Conservation (phyloP, 2,888 invertebrate genomes). For the Stenurella melanura region DNA sequence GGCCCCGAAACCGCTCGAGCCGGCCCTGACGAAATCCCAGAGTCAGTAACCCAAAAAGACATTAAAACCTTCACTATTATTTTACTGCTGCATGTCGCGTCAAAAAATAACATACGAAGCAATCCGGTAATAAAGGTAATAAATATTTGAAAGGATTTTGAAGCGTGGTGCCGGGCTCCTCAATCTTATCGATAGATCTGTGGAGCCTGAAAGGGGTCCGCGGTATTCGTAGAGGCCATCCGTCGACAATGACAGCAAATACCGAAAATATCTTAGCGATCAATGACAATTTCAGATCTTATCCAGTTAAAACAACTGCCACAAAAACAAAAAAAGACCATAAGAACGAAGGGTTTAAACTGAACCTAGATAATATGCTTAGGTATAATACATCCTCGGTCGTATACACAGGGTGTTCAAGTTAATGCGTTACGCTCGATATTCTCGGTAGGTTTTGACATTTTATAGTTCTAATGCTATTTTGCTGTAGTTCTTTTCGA, state of each 20-base stretch:
- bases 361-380: background rate
- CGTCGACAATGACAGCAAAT: slow-evolving; percentile 67
- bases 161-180: slow-evolving; percentile 51
- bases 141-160: slow-evolving; percentile 60
- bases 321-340: slow-evolving; percentile 34
- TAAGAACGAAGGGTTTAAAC: slow-evolving; percentile 19
- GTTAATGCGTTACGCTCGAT: too few relatives aligned
- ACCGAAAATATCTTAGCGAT: slow-evolving; percentile 70
- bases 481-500: too few relatives aligned
- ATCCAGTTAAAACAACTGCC: slow-evolving; percentile 46
- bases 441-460: too few relatives aligned
- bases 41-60: slow-evolving; percentile 19
- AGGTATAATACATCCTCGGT: too few relatives aligned
- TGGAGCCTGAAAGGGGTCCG: slow-evolving; percentile 28
- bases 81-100: slow-evolving; percentile 32
- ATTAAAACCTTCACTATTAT: slow-evolving; percentile 24
- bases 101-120: slow-evolving; percentile 36
- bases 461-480: too few relatives aligned
- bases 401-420: too few relatives aligned
- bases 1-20: too few relatives aligned
- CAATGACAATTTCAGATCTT: slow-evolving; percentile 66
- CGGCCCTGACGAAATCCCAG: slow-evolving; percentile 8
- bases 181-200: slow-evolving; percentile 53
- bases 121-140: slow-evolving; percentile 42
- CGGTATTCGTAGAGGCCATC: slow-evolving; percentile 48